Evolutionary conservation across 2,888 invertebrate species (phyloP).

Genomic region (Stratiomys singularior): DNA sequence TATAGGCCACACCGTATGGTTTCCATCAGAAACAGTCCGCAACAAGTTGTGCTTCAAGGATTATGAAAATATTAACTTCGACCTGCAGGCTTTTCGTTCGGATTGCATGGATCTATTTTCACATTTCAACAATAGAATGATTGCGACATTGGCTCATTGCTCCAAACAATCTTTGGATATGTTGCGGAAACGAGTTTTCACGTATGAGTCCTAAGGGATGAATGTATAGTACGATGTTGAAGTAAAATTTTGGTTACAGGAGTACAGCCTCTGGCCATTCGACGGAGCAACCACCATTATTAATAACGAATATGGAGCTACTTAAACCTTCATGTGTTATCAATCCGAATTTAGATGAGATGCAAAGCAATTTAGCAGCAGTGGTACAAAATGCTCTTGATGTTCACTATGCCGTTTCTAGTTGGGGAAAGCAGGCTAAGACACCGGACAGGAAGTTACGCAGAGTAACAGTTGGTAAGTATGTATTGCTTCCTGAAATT

Average conservation of each 20-base stretch:
- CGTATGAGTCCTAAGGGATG: constrained; percentile 54
- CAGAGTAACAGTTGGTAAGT: constrained; percentile 58
- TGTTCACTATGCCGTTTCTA: constrained; percentile 75
- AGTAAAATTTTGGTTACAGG: neutral
- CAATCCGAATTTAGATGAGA: constrained; percentile 58
- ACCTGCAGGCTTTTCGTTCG: constrained; percentile 71
- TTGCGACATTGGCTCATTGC: constrained; percentile 78
- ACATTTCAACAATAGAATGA: constrained; percentile 79
- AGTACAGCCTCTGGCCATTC: neutral
- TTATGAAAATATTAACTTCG: constrained; percentile 72
- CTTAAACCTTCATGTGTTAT: constrained; percentile 58
- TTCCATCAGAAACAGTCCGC: constrained; percentile 59
- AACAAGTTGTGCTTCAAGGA: constrained; percentile 67
- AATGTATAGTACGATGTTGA: neutral
- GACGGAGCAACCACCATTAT: constrained; percentile 54
- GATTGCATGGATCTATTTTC: constrained; percentile 85
- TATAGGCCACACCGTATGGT: constrained; percentile 60
- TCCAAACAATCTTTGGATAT: constrained; percentile 79
- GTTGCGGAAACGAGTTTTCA: constrained; percentile 70
- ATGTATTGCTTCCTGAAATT: too few relatives aligned
- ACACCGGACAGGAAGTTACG: constrained; percentile 58
- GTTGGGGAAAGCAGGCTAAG: constrained; percentile 81
- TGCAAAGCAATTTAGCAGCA: constrained; percentile 60
- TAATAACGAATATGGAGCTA: constrained; percentile 59
- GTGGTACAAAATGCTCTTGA: constrained; percentile 75